These are phyloP conservation scores for Oncorhynchus clarkii DNA, from an alignment of 2,113 vertebrate species.

Conservation along the genomic window DNA sequence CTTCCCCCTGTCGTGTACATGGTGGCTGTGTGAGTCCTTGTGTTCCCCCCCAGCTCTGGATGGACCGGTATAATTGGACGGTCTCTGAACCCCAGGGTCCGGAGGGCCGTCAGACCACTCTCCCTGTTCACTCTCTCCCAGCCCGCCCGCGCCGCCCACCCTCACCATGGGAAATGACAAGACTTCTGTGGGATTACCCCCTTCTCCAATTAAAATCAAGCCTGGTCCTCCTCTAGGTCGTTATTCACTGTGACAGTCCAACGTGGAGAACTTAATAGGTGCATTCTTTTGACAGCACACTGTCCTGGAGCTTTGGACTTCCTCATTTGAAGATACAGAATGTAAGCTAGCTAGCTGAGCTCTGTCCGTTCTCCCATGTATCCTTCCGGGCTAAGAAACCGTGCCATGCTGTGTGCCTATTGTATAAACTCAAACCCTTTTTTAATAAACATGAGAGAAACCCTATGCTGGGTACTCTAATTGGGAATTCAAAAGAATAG, in stretches of 20 bases:
- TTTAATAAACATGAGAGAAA: constrained; percentile 5
- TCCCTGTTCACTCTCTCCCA: background rate
- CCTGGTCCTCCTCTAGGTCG: constrained; percentile 14
- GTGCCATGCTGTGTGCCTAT: background rate
- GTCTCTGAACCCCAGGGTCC: background rate
- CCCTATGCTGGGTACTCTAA: background rate
- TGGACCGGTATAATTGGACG: constrained; percentile 31
- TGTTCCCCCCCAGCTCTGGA: constrained; percentile 15
- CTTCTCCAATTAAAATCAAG: constrained; percentile 55
- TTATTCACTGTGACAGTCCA: constrained; percentile 41
- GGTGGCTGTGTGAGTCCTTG: constrained; percentile 3
- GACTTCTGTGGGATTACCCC: constrained; percentile 9
- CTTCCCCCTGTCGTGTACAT: background rate
- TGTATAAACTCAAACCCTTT: constrained; percentile 10
- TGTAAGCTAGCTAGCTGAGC: constrained; percentile 21
- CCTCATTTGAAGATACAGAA: constrained; percentile 29
- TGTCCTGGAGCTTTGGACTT: constrained; percentile 17
- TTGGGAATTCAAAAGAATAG: constrained; percentile 6
- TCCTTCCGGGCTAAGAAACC: constrained; percentile 7
- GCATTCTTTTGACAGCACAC: constrained; percentile 27
- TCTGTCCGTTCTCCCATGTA: constrained; percentile 1
- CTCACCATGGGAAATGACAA: constrained; percentile 21
- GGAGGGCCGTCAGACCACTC: constrained; percentile 3
- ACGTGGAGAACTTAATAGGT: constrained; percentile 41
- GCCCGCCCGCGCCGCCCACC: background rate